Percentiles rank a stretch among this genome's conserved stretches.
phyloP scores from a whole-genome alignment of 2,888 invertebrate species.

The Drosophila mimica region DNA sequence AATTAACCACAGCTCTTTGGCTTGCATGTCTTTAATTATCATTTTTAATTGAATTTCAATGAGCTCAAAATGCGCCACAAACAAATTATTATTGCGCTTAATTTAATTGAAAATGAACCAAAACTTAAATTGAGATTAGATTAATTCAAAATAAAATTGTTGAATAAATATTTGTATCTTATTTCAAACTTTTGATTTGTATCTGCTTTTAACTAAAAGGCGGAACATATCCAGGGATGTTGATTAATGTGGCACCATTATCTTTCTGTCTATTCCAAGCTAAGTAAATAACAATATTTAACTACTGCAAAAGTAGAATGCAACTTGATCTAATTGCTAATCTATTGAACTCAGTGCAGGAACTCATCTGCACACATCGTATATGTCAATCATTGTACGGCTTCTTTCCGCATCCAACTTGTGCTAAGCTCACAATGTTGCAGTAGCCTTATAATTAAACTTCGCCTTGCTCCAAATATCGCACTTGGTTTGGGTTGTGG shows the following conservation, averaged over 20 bases:
- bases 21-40: not conserved
- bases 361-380: not conserved
- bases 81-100: not conserved
- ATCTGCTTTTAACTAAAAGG: not conserved
- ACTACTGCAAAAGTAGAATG: not conserved
- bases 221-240: not conserved
- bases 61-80: not conserved
- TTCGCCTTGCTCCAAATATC: slow-evolving; percentile 3
- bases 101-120: not conserved
- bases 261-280: not conserved
- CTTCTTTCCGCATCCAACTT: slow-evolving; percentile 11
- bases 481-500: slow-evolving; percentile 24
- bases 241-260: not conserved
- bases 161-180: not conserved
- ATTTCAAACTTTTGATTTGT: not conserved
- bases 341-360: not conserved
- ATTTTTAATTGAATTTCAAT: not conserved
- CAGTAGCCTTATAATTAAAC: slow-evolving; percentile 50
- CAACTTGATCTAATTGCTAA: not conserved
- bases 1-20: slow-evolving; percentile 20
- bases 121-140: not conserved
- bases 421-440: not conserved
- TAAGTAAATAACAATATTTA: not conserved
- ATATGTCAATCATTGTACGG: slow-evolving; percentile 8
- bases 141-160: not conserved